phyloP scores from a whole-genome alignment of 2,797 vertebrate genomes.

The Geotrypetes seraphini region DNA sequence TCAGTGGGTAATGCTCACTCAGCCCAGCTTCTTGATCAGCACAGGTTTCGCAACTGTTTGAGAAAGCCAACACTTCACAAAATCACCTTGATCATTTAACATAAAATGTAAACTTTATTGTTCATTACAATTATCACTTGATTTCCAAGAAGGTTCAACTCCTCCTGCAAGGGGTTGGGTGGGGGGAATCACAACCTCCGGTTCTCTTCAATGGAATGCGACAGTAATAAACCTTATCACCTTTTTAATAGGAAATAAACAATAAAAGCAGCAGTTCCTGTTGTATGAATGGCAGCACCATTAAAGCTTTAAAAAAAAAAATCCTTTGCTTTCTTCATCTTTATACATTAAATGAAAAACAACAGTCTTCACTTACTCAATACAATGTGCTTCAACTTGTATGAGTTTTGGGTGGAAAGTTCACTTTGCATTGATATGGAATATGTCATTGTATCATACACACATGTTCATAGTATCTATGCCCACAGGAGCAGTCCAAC shows the following conservation, averaged over 20 bases:
- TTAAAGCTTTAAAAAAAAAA: constrained; percentile 58
- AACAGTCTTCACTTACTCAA: constrained; percentile 49
- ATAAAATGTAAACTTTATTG: constrained; percentile 34
- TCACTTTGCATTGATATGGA: constrained; percentile 30
- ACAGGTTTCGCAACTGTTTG: too few species aligned
- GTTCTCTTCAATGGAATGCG: too few species aligned
- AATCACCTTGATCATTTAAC: constrained; percentile 25
- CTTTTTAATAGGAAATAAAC: constrained; percentile 50
- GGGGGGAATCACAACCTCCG: too few species aligned
- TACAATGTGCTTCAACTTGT: constrained; percentile 47
- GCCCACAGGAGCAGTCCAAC: constrained; percentile 42
- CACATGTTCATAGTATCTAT: constrained; percentile 29
- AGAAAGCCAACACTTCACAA: constrained; percentile 18
- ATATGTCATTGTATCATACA: constrained; percentile 5
- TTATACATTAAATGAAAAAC: constrained; percentile 57
- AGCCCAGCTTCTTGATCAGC: too few species aligned
- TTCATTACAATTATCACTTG: constrained; percentile 23
- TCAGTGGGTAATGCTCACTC: too few species aligned
- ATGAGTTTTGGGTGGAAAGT: constrained; percentile 30
- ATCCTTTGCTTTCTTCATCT: constrained; percentile 42
- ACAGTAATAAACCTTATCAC: constrained; percentile 51
- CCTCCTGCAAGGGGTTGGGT: too few species aligned
- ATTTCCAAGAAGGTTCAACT: constrained; percentile 28
- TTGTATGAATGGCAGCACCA: constrained; percentile 56
- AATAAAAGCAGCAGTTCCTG: constrained; percentile 36